Base-by-base conservation (phyloP, 2,888 invertebrate species). In the Amblyjoppa fuscipennis region DNA sequence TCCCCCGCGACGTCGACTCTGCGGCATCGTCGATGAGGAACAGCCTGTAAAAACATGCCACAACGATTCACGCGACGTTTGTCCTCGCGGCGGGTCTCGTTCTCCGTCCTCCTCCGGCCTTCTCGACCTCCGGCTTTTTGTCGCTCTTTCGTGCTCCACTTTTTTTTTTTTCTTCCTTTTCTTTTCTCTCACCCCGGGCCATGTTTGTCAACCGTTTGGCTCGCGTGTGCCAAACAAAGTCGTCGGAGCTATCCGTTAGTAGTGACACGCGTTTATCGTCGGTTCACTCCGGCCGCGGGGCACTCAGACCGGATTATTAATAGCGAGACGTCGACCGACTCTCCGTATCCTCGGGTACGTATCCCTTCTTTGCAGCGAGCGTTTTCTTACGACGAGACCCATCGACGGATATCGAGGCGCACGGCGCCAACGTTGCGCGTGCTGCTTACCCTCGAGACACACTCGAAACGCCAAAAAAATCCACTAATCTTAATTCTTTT, bases 201-300 rank as follows among this genome's bases (percentile, higher is more conserved):
- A 82, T 91, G 92, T 93, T 93, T 93, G 93, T 93, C 93, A 93
- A 93, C 91, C 89, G 85, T 88, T 89, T 88, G 89, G 89, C 89
- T 89, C 82, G 82, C 83, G 81, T 86, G 89, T 88, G 89, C 81
- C 91, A 93, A 93, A 93, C 93, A 93, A 93, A 93, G 91, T 89
- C 90, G 85, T 86, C 77, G 75, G 87, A 83, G 82, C 89, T 89
- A 90, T 89, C 88, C 83, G 80, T 84, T 86, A 83, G 79, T 80
- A 86, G 78, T 84, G 86, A 88, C 88, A 83, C 83, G 85, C 74
- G 77, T 87, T 88, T 88, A 88, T 88, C 87, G 83, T 85, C 87
- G 85, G 84, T 79, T 73, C 82, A 75, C 84, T 79, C 86, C 56
- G 75, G 73, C 77, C 77, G 69, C 74, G 61, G 45, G 66, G 84